Conservation (phyloP, 2,797 vertebrate genomes). For the Myripristis murdjan region DNA sequence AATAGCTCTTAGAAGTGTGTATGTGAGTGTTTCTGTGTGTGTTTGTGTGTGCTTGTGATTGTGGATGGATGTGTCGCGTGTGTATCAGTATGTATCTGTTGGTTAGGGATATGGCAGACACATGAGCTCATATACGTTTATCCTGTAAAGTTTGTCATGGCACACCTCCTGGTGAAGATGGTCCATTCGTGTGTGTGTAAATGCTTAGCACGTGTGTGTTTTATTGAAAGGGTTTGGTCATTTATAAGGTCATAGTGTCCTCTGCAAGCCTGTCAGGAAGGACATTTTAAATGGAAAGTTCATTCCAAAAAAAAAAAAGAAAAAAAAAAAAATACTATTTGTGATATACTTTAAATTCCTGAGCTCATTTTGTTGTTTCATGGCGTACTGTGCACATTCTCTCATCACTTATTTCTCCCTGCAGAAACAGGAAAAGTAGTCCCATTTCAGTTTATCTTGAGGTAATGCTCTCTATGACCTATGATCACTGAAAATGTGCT, state of each 20-base stretch:
- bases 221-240: conserved; percentile 33
- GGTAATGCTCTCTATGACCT: no score
- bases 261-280: conserved; percentile 11
- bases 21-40: neutral
- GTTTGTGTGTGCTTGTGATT: neutral
- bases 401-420: no score
- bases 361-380: no score
- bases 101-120: neutral
- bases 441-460: no score
- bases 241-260: conserved; percentile 57
- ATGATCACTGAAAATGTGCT: no score
- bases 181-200: conserved; percentile 17
- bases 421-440: no score
- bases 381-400: no score
- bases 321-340: neutral
- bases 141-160: conserved; percentile 32
- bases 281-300: conserved; percentile 1
- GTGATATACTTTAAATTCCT: no score
- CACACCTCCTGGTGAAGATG: neutral
- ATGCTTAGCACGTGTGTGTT: conserved; percentile 23
- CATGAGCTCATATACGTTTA: conserved; percentile 40
- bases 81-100: conserved; percentile 9
- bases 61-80: neutral
- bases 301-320: neutral
- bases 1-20: conserved; percentile 16